Percentiles rank a stretch among this genome's conserved stretches.
phyloP scores from a whole-genome alignment of 1,140 invertebrate species.

The Lordiphosa collinella region DNA sequence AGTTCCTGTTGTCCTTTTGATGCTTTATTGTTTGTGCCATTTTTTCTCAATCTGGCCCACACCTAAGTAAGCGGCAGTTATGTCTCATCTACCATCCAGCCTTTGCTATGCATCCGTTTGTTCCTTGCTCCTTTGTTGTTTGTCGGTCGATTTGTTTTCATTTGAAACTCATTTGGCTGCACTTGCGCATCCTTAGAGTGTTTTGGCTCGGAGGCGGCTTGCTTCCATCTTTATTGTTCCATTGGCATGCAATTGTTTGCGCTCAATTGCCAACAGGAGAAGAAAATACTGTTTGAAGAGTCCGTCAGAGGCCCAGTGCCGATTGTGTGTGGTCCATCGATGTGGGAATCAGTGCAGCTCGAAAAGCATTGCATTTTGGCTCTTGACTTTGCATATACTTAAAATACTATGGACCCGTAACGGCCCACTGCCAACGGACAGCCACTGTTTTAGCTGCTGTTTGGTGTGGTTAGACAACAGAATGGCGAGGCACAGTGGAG shows the following conservation, averaged over 20 bases:
- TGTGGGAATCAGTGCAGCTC: conserved; percentile 59
- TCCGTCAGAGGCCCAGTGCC: conserved; percentile 1
- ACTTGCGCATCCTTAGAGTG: conserved; percentile 70
- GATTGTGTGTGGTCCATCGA: conserved; percentile 36
- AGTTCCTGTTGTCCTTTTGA: conserved; percentile 24
- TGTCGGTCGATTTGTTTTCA: conserved; percentile 63
- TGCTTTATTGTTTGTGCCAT: conserved; percentile 30
- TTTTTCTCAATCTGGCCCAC: conserved; percentile 11
- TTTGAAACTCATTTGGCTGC: conserved; percentile 70
- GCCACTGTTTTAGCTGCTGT: not conserved
- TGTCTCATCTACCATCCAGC: conserved; percentile 22
- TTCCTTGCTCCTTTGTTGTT: conserved; percentile 46
- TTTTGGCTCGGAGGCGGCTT: conserved; percentile 38
- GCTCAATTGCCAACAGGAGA: conserved; percentile 58
- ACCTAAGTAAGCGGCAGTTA: conserved; percentile 15
- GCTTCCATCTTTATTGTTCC: conserved; percentile 25
- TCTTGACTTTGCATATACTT: conserved; percentile 66
- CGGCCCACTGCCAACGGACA: conserved; percentile 3
- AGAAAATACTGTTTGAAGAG: conserved; percentile 39
- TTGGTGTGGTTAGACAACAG: not conserved
- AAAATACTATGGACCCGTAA: conserved; percentile 42
- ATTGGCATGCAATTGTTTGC: conserved; percentile 52
- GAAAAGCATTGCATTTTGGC: conserved; percentile 56
- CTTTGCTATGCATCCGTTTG: conserved; percentile 32
- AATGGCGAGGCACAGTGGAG: conserved; percentile 15